Evolutionary conservation across 1,140 invertebrate species (phyloP).

Genomic region (Hermetia illucens): DNA sequence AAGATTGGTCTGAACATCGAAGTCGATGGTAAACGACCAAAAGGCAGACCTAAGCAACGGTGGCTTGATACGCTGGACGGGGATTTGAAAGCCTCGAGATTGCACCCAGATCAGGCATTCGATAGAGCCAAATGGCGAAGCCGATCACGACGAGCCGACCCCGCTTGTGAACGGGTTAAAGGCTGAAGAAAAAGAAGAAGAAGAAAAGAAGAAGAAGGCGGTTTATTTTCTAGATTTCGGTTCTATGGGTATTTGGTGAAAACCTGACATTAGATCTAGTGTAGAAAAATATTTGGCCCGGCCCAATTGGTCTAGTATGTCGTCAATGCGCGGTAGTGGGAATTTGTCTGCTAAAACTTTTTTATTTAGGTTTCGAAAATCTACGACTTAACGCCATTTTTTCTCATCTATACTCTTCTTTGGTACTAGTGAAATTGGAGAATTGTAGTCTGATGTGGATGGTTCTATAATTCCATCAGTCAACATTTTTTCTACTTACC

Average conservation of each 20-base stretch:
- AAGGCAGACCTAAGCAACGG: no score
- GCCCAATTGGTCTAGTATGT: conserved; percentile 21
- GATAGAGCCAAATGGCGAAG: no score
- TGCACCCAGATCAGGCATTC: no score
- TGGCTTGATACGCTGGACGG: no score
- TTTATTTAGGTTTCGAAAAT: conserved; percentile 5
- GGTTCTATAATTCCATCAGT: neutral
- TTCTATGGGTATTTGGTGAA: conserved; percentile 28
- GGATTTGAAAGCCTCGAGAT: no score
- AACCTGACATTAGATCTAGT: conserved; percentile 28
- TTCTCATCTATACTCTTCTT: neutral
- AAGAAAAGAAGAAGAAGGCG: no score
- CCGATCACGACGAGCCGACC: no score
- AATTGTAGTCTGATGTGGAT: neutral
- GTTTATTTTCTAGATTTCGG: conserved; percentile 19
- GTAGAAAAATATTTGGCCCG: conserved; percentile 18
- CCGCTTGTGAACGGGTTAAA: no score
- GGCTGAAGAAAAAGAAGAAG: conserved; percentile 10
- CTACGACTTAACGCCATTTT: conserved; percentile 1
- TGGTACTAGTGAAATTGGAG: neutral
- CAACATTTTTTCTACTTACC: neutral
- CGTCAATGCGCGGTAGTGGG: conserved; percentile 31
- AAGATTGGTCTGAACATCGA: no score
- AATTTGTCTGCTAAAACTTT: conserved; percentile 15
- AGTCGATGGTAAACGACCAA: no score